These are phyloP conservation scores for Callocephalon fimbriatum DNA, from an alignment of 2,113 vertebrate species.

Conservation along the genomic window DNA sequence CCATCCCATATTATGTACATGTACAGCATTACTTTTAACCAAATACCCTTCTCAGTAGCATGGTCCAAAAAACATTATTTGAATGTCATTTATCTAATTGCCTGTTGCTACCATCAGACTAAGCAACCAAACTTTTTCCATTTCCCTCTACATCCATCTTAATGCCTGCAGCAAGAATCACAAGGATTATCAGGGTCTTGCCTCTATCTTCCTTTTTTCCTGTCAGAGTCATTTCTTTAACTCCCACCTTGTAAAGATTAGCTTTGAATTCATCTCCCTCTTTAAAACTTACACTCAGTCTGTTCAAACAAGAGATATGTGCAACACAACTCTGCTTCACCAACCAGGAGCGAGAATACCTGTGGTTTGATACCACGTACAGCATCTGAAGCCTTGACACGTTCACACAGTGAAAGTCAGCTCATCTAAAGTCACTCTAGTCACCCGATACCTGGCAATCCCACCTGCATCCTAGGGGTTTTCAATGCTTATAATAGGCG, in stretches of 20 bases:
- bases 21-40: not conserved
- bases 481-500: not conserved
- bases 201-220: not conserved
- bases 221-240: not conserved
- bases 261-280: not conserved
- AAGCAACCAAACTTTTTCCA: not conserved
- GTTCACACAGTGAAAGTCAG: not conserved
- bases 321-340: not conserved
- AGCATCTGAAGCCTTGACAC: not conserved
- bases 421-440: not conserved
- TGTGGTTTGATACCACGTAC: not conserved
- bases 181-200: not conserved
- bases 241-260: not conserved
- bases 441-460: rapidly evolving
- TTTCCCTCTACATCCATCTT: not conserved
- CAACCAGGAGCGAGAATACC: not conserved
- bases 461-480: not conserved
- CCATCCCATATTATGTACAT: not conserved
- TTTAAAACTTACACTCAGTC: not conserved
- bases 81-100: not conserved
- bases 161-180: not conserved
- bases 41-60: not conserved
- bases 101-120: not conserved
- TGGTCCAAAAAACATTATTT: not conserved
- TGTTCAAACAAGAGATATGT: not conserved